Base-by-base conservation (phyloP, 2,113 vertebrate genomes). In the Myiagra hebetior region DNA sequence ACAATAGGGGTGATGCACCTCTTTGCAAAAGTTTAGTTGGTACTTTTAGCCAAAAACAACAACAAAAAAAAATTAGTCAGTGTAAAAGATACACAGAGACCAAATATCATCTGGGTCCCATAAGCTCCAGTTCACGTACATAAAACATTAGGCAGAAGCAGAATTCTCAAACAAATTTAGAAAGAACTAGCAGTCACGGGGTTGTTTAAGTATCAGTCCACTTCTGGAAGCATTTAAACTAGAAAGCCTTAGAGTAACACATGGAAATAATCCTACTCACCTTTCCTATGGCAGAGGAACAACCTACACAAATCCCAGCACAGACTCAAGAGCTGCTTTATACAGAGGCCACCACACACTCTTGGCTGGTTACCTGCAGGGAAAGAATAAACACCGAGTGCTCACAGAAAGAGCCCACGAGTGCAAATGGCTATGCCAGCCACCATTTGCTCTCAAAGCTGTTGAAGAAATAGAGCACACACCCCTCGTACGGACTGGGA, bases 251-350 rank as follows among this genome's bases (percentile, higher is more conserved):
- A 83, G 41, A 85, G 62, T 21, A 94, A 88, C 81, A 91, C 79
- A 88, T 79, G 62, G 92, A 93, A 93, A 64, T 52, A 92, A 93
- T 82, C 64, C 79, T 73, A 95, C 95, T 95, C 84, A 97, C 97
- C 96, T 95, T 82, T 91, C 30, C 46, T n/a, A 42, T 0, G 22
- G 83, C 39, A 87, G 77, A 90, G 37, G 47, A 75, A 80, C n/a
- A 65, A 44, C 37, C 46, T 50, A 44, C 37, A 95, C 52, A 86
- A 82, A 62, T 65, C 52, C 50, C 74, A 94, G 52, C 39, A 68
- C 10, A 27, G 60, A 53, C 27, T 88, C 33, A 46, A 64, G 31
- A 92, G 49, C 60, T 59, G 52, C 53, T 88, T 87, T 80, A 21
- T 17, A 9, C 19, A 22, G 49, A 77, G 63, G 69, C 57, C 65